Evolutionary conservation across 2,888 invertebrate species (phyloP), one percentile per base, ranked within the genome.

Genomic region (Corythucha ciliata): DNA sequence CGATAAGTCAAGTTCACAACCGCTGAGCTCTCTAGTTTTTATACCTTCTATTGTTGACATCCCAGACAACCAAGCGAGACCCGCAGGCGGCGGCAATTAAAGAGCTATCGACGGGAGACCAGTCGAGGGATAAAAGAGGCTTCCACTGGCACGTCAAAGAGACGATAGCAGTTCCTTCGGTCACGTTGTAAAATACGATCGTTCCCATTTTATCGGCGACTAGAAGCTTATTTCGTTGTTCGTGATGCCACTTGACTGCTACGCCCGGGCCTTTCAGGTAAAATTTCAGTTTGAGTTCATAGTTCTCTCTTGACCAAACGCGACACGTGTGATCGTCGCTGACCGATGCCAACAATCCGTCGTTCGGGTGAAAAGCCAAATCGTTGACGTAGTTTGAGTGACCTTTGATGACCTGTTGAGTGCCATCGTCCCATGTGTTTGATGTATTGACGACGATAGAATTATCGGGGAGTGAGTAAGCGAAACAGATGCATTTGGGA

Each of bases 141-240:
- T 73, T 71, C 46, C 72, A 70, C 3, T 75, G 74, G 7, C 76
- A 71, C 65, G 80, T 77, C 39, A 83, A 68, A 1, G 83, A 82
- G 65, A 81, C 68, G 44, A 81, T 76, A 2, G 78, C 76, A 56
- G 74, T 75, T 59, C 79, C 79, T 34, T 76, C 78, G 59, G 74
- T 73, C 8, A 81, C 73, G 67, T 83, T 84, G 63, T 82, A 85
- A 65, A 85, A 74, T 55, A 79, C 75, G 48, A 86, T 76, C 1
- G 79, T 68, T n/a, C 85, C 84, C 60, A 76, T 76, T 65, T 82
- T 83, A 65, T 84, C 83, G 1, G 80, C 84, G 1, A 85, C 81
- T 57, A 86, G 67, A 20, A 86, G 69, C 68, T 84, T 84, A 34
- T 75, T 75, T 2, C 74, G 72, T 61, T 84, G 83, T 53, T 80